These are phyloP conservation scores for Ephestia elutella DNA, from an alignment of 1,140 invertebrate species.

Conservation along the genomic window DNA sequence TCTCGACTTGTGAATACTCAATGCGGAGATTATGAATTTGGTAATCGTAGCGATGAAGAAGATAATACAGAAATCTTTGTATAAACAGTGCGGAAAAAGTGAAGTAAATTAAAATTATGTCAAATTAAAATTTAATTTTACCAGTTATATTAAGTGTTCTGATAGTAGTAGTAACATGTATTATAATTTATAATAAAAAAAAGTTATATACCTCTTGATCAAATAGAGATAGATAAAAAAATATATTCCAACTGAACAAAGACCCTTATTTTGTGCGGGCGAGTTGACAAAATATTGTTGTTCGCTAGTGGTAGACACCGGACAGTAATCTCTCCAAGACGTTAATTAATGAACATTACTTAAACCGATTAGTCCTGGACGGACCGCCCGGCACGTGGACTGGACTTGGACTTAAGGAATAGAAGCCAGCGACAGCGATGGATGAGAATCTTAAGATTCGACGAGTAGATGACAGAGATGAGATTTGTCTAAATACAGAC, in stretches of 20 bases:
- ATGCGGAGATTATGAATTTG: background rate
- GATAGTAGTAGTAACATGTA: too few relatives aligned
- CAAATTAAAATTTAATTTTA: too few relatives aligned
- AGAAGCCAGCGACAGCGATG: slow-evolving; percentile 2
- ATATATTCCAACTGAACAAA: background rate
- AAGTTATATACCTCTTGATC: too few relatives aligned
- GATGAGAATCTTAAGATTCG: background rate
- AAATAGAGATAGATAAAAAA: too few relatives aligned
- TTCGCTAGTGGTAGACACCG: slow-evolving; percentile 31
- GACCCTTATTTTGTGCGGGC: slow-evolving; percentile 28
- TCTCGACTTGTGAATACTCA: background rate
- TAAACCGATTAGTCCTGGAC: slow-evolving; percentile 43
- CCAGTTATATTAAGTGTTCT: too few relatives aligned
- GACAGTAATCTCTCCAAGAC: slow-evolving; percentile 36
- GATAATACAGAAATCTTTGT: too few relatives aligned
- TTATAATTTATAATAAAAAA: too few relatives aligned
- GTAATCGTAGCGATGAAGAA: background rate
- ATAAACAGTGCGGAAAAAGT: too few relatives aligned
- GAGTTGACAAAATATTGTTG: slow-evolving; percentile 53
- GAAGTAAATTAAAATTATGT: too few relatives aligned
- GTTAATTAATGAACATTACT: slow-evolving; percentile 54
- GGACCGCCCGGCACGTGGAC: slow-evolving; percentile 22
- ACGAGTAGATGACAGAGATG: too few relatives aligned
- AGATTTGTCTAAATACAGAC: too few relatives aligned
- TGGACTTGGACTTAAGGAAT: background rate